Evolutionary conservation across 1,140 invertebrate species (phyloP).

Genomic region (Drosophila setifemur): DNA sequence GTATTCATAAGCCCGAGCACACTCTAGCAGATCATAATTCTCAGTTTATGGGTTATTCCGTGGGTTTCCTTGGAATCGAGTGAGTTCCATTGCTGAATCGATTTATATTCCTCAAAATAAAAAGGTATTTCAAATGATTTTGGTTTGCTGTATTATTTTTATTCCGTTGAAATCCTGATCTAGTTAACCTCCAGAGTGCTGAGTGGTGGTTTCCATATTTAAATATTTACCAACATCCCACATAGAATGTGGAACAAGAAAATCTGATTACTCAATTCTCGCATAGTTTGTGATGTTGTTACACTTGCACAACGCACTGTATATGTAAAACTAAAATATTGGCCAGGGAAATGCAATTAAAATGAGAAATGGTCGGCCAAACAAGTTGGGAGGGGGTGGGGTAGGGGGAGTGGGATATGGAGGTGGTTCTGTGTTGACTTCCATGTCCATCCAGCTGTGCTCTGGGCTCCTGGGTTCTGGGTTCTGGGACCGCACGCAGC

Average conservation of each 20-base stretch:
- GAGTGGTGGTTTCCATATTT: no score
- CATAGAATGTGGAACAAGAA: background rate
- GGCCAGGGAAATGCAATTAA: slow-evolving; percentile 37
- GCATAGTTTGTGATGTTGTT: background rate
- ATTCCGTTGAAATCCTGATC: no score
- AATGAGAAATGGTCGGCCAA: slow-evolving; percentile 35
- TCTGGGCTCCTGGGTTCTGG: slow-evolving; percentile 29
- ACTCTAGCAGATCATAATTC: slow-evolving; percentile 32
- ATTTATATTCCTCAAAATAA: no score
- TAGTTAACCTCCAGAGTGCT: no score
- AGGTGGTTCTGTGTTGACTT: slow-evolving; percentile 13
- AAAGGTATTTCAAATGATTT: no score
- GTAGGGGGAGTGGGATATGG: slow-evolving; percentile 6
- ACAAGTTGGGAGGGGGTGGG: slow-evolving; percentile 24
- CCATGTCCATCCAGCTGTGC: slow-evolving; percentile 30
- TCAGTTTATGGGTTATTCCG: slow-evolving; percentile 24
- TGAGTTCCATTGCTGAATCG: background rate
- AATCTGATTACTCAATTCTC: background rate
- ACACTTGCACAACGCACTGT: background rate
- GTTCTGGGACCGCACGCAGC: slow-evolving; percentile 30
- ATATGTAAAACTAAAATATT: slow-evolving; percentile 5
- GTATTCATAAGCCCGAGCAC: slow-evolving; percentile 50
- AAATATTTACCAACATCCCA: no score
- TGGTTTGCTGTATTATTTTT: no score
- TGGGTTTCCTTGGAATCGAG: slow-evolving; percentile 7